phyloP scores from a whole-genome alignment of 2,888 invertebrate species.

The Drosophila mettleri region DNA sequence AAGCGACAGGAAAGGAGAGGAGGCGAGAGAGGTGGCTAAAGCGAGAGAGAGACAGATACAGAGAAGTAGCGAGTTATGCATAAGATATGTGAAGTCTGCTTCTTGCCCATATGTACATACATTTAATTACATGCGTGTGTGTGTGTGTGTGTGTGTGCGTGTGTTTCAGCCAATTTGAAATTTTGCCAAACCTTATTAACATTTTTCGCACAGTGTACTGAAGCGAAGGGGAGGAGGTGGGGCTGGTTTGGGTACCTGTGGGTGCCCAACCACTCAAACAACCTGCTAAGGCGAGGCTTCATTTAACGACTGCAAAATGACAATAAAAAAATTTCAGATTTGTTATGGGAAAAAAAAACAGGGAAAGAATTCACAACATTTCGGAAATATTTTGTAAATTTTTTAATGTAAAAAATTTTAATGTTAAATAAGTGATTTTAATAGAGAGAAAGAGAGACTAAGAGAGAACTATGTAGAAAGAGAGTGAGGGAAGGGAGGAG shows the following conservation, averaged over 20 bases:
- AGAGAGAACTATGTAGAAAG: not conserved
- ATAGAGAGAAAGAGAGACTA: not conserved
- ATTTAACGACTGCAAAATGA: slow-evolving; percentile 62
- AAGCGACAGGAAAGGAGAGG: not conserved
- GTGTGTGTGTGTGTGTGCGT: not conserved
- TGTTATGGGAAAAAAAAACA: not conserved
- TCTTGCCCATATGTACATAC: not conserved
- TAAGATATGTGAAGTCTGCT: slow-evolving; percentile 30
- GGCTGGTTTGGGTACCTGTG: slow-evolving; percentile 2
- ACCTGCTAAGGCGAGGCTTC: slow-evolving; percentile 60
- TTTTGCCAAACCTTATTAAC: slow-evolving; percentile 60
- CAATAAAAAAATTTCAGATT: slow-evolving; percentile 12
- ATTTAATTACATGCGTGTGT: not conserved
- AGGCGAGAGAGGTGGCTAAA: too few species aligned
- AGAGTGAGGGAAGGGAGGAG: not conserved
- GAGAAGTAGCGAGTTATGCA: slow-evolving; percentile 47
- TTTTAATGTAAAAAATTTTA: not conserved
- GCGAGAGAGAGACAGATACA: slow-evolving; percentile 2
- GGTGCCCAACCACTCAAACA: slow-evolving; percentile 12
- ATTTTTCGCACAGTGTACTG: slow-evolving; percentile 39
- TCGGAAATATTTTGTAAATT: not conserved
- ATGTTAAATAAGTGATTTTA: not conserved
- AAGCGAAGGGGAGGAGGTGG: not conserved
- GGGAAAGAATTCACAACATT: not conserved
- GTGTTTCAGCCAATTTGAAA: slow-evolving; percentile 32